Conservation (phyloP, 2,888 invertebrate species). For the Labia minor region DNA sequence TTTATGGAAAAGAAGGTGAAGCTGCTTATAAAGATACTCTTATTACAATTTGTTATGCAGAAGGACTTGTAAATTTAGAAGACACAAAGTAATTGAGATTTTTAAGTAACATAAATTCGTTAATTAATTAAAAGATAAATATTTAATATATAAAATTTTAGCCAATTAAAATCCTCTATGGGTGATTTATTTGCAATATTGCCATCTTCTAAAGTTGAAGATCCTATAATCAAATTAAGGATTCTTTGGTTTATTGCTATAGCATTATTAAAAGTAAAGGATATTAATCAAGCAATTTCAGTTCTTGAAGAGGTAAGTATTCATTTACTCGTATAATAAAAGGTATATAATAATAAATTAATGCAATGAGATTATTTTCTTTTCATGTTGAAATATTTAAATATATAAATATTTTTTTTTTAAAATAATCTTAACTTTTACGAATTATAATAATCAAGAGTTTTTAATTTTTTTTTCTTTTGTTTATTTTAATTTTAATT, state of each 20-base stretch:
- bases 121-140: neutral
- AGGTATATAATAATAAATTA: too few species aligned
- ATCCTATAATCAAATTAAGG: neutral
- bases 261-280: neutral
- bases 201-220: neutral
- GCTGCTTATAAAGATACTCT: slow-evolving; percentile 40
- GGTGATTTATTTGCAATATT: neutral
- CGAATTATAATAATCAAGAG: too few species aligned
- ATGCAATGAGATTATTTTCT: too few species aligned
- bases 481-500: too few species aligned
- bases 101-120: neutral
- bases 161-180: neutral
- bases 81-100: neutral
- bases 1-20: slow-evolving; percentile 36
- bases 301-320: neutral
- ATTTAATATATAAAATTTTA: neutral
- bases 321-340: too few species aligned
- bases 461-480: too few species aligned
- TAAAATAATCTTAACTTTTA: too few species aligned
- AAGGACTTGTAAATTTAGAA: slow-evolving; percentile 38
- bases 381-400: too few species aligned
- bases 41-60: slow-evolving; percentile 43
- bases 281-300: neutral
- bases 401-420: too few species aligned
- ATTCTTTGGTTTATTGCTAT: neutral